Evolutionary conservation across 2,113 vertebrate genomes (phyloP).

Genomic region (Eptesicus fuscus): DNA sequence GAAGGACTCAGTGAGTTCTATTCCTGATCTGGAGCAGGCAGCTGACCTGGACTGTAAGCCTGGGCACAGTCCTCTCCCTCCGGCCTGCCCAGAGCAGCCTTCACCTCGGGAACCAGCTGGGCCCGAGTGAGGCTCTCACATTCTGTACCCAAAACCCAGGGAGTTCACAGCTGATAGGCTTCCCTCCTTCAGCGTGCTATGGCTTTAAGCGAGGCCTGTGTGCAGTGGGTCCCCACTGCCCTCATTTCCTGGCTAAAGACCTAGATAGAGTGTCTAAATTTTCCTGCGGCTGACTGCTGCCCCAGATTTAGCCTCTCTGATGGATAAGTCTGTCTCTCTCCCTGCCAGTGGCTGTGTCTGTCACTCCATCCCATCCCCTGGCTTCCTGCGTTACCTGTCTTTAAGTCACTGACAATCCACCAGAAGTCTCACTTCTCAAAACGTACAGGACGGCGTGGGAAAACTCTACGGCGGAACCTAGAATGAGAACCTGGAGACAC

Average conservation of each 20-base stretch:
- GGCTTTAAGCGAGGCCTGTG: not conserved
- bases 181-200: not conserved
- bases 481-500: not conserved
- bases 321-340: conserved; percentile 45
- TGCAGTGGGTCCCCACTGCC: conserved; percentile 49
- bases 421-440: not conserved
- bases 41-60: rapidly evolving
- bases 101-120: not conserved
- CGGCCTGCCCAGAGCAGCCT: not conserved
- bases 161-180: not conserved
- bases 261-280: conserved; percentile 77
- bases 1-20: not conserved
- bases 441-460: not conserved
- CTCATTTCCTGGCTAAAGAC: conserved; percentile 71
- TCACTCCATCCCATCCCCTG: not conserved
- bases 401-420: not conserved
- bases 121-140: not conserved
- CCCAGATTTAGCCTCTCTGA: conserved; percentile 74
- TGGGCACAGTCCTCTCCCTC: not conserved
- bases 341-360: not conserved
- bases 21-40: not conserved
- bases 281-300: conserved; percentile 65
- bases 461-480: rapidly evolving
- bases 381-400: not conserved
- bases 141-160: not conserved